Evolutionary conservation across 2,113 vertebrate genomes (phyloP), one percentile per base, ranked within the genome.

Genomic region (Pleuronectes platessa): DNA sequence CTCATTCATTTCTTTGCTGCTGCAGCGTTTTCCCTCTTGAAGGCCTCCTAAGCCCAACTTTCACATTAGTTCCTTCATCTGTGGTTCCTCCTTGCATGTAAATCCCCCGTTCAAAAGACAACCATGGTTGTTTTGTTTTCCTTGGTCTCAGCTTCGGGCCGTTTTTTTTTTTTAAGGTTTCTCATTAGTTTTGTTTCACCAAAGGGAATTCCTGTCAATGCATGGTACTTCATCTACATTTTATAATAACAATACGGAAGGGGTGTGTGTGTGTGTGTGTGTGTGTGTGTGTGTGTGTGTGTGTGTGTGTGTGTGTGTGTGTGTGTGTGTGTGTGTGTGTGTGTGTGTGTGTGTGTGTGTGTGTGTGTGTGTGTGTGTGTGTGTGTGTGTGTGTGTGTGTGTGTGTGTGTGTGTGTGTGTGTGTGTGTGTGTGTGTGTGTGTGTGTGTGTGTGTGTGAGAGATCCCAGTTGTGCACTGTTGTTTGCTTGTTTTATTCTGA

Each of bases 21-120:
- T 79, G 55, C 53, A 0, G 24, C 65, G 59, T 61, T 83, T 85
- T 78, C 87, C 18, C 79, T 90, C 68, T 77, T 68, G n/a, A 68
- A 64, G 88, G 84, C 83, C 90, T 87, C 83, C 54, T 65, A 56
- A 82, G 42, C 67, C 75, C 63, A 72, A 56, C 74, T 73, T 79
- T 90, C 67, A 85, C 61, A 74, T 83, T 59, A 65, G 74, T 71
- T 82, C 56, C 21, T 79, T 61, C 18, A 45, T 66, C 56, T 71
- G 47, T 31, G 53, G 56, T 85, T 77, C 62, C 72, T 69, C 60
- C 40, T 59, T 53, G 63, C 31, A 15, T 81, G 61, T 81, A 68
- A 88, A 82, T 72, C 68, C 71, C 79, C 82, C 18, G 40, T 77
- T 85, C 20, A 62, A 68, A 79, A 10, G 11, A 74, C 2, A 65